Evolutionary conservation across 2,113 vertebrate genomes (phyloP), one percentile per base, ranked within the genome.

Genomic region (Puntigrus tetrazona): DNA sequence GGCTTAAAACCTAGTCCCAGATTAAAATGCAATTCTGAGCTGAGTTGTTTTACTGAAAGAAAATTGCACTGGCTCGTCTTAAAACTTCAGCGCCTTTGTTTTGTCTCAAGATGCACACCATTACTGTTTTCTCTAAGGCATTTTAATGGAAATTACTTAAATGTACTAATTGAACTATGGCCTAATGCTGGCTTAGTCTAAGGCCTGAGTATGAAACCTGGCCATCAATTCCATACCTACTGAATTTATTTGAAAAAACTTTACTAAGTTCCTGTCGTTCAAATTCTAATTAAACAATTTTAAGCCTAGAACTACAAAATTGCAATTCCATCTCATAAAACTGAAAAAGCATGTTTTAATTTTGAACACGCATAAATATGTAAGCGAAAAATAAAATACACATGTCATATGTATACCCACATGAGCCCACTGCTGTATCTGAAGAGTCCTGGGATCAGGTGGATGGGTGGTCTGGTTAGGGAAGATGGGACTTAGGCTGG

Each of bases 341-440:
- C 36, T 38, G 4, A 69, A 38, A 31, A 29, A 18, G 29, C 1
- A 22, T 69, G 36, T 36, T 69, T 20, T 1, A 69, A 5, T 69
- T 69, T 38, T 38, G 34, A 10, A 11, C 70, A 25, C 10, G 0
- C 22, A 7, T 74, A 74, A 45, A 74, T 74, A 25, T 27, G n/a
- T n/a, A 41, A 41, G 41, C 8, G n/a, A 43, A 63, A n/a, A 52
- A 16, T 45, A 11, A 81, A 72, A 59, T 41, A 55, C 36, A 74
- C 27, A 74, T 61, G 31, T 34, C 75, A 81, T 76, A 86, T 83
- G 72, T 83, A 84, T 85, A 88, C 88, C 89, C 89, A 90, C 84
- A 91, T 86, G 81, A 55, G 52, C 13, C 82, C 65, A 73, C 38
- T 72, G 76, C 59, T 84, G 67, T 82, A 82, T 88, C 79, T 69